A percentile compares a stretch with the other conserved stretches of the same genome.
These are phyloP conservation scores for Temnothorax unifasciatus DNA, from an alignment of 2,888 invertebrate species.

Conservation along the genomic window DNA sequence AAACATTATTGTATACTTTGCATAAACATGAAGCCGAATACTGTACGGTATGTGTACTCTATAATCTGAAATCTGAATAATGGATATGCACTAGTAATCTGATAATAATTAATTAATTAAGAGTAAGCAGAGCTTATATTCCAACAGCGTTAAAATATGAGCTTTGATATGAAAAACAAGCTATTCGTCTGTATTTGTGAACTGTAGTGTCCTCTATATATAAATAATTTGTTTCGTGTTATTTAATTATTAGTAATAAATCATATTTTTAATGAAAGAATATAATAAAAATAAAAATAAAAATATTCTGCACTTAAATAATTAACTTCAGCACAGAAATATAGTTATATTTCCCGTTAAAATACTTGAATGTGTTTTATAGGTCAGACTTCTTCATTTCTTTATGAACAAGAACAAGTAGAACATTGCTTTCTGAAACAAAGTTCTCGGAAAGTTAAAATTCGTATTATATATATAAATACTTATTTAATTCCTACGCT, in stretches of 20 bases:
- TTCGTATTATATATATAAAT: slow-evolving; percentile 46
- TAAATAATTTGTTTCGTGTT: neutral
- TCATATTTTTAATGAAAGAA: neutral
- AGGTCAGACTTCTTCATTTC: slow-evolving; percentile 24
- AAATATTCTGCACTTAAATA: neutral
- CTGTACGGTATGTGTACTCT: slow-evolving; percentile 23
- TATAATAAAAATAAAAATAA: neutral
- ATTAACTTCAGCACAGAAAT: neutral
- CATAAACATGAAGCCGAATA: slow-evolving; percentile 34
- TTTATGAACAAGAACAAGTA: slow-evolving; percentile 29
- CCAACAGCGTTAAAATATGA: slow-evolving; percentile 21
- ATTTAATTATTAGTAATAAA: slow-evolving; percentile 11
- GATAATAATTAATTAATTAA: slow-evolving; percentile 53
- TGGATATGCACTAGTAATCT: slow-evolving; percentile 44
- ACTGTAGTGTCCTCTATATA: neutral
- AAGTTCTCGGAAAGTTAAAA: slow-evolving; percentile 45
- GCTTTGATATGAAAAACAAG: slow-evolving; percentile 8
- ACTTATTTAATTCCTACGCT: slow-evolving; percentile 47
- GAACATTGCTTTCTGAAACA: slow-evolving; percentile 27
- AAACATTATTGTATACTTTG: slow-evolving; percentile 47
- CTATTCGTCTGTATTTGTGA: neutral
- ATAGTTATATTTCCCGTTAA: neutral
- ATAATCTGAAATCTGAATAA: slow-evolving; percentile 53
- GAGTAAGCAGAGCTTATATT: slow-evolving; percentile 35
- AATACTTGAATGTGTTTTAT: slow-evolving; percentile 8